Base-by-base conservation (phyloP, 1,140 invertebrate species). In the Matsumurasca onukii region DNA sequence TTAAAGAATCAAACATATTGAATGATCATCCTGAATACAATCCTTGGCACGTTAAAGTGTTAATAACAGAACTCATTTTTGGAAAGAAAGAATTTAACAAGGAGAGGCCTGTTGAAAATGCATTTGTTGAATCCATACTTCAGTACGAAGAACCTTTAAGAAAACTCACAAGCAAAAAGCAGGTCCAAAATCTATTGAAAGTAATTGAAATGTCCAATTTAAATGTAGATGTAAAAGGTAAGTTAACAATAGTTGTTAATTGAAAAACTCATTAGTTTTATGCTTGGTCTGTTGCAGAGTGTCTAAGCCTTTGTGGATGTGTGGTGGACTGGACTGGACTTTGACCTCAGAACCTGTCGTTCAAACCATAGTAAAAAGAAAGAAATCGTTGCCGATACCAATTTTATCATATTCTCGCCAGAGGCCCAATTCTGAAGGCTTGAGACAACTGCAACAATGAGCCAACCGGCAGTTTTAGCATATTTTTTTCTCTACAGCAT, bases 1-100 rank as follows among this genome's bases (percentile, higher is more conserved):
- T 94, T 45, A 66, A 68, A 20, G 73, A 88, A 90, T 48, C 93
- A 95, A 78, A 79, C 94, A 27, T 77, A 95, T n/a, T 92, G 90
- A 84, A 91, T 91, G 49, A 90, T 91, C 80, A 84, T 39, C n/a
- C 27, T 31, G 73, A 76, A 72, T 71, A 73, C 77, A 63, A 65
- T 76, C 73, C 75, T 9, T 51, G 49, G 49, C n/a, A 22, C 5
- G 49, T 51, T n/a, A 51, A 22, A 51, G n/a, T 51, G 24, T 5
- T n/a, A 17, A 51, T 51, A 51, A 3, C 49, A 51, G 49, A 51
- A n/a, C 49, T 51, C n/a, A 5, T 51, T 20, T 51, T 51, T 20
- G n/a, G n/a, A 5, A n/a, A 51, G 24, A 51, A 3, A n/a, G 3
- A 3, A 20, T n/a, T 51, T 12, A 17, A 9, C n/a, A 51, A 51